A percentile compares a stretch with the other conserved stretches of the same genome.
These are phyloP conservation scores for Scleropages formosus DNA, from an alignment of 2,797 vertebrate genomes.

Conservation along the genomic window DNA sequence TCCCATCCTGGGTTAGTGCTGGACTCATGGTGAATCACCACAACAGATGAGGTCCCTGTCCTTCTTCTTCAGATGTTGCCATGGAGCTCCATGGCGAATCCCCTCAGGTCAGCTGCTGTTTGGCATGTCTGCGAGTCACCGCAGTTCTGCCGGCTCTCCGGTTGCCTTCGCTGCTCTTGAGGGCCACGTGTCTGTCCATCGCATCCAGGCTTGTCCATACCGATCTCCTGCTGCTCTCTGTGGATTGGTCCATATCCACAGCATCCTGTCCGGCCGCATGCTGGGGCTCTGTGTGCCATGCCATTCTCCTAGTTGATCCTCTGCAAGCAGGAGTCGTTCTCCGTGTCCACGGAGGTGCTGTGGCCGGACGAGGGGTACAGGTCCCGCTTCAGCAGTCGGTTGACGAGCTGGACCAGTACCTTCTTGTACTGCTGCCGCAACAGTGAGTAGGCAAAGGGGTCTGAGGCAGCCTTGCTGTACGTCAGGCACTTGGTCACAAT, in stretches of 20 bases:
- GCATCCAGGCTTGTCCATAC: background rate
- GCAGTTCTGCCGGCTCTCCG: too few species aligned
- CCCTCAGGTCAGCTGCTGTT: too few species aligned
- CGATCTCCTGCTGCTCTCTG: background rate
- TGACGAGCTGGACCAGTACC: slow-evolving; percentile 74
- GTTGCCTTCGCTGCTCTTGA: too few species aligned
- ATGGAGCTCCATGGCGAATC: too few species aligned
- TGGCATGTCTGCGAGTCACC: too few species aligned
- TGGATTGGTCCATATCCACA: too few species aligned
- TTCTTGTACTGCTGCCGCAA: slow-evolving; percentile 81
- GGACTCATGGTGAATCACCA: too few species aligned
- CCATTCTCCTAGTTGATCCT: slow-evolving; percentile 66
- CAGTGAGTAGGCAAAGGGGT: slow-evolving; percentile 80
- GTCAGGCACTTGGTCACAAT: slow-evolving; percentile 84
- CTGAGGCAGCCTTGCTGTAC: slow-evolving; percentile 80
- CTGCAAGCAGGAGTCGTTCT: slow-evolving; percentile 82
- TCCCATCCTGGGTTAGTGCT: too few species aligned
- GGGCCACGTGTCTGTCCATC: too few species aligned
- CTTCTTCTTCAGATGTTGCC: too few species aligned
- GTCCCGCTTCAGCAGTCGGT: slow-evolving; percentile 77
- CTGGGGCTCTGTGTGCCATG: slow-evolving; percentile 40
- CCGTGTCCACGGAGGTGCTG: slow-evolving; percentile 80
- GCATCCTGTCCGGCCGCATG: too few species aligned
- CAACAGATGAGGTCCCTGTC: too few species aligned
- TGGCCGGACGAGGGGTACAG: slow-evolving; percentile 80